A percentile compares a stretch with the other conserved stretches of the same genome.
Conservation (phyloP, 2,113 vertebrate species). For the Amphilophus citrinellus region DNA sequence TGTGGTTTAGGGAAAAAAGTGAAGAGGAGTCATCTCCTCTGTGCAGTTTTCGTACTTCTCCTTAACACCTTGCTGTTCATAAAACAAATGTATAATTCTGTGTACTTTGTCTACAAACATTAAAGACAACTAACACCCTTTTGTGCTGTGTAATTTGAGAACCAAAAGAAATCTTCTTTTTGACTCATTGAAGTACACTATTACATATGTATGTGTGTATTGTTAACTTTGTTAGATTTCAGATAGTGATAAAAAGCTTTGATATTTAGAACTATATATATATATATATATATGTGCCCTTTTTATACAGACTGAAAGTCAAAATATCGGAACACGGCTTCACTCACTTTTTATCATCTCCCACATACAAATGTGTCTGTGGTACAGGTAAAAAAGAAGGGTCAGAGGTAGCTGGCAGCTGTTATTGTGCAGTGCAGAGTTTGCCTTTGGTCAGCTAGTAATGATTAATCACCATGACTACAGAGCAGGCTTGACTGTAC, state of each 20-base stretch:
- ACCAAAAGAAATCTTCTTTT: background rate
- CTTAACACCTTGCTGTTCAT: conserved; percentile 14
- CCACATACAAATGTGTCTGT: conserved; percentile 1
- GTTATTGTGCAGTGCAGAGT: conserved; percentile 42
- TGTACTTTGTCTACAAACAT: background rate
- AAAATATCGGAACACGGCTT: background rate
- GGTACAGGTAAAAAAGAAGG: conserved; percentile 38
- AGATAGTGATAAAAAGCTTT: background rate
- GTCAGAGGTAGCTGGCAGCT: conserved; percentile 41
- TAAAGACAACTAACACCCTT: background rate
- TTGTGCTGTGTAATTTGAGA: background rate
- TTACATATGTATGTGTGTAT: background rate
- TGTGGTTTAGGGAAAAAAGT: conserved; percentile 34
- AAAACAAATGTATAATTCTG: conserved; percentile 1
- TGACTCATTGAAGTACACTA: background rate
- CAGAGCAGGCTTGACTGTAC: background rate
- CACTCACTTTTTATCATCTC: background rate
- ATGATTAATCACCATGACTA: conserved; percentile 64
- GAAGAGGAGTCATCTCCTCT: background rate
- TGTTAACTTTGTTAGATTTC: background rate
- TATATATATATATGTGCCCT: too few relatives aligned
- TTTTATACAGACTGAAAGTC: too few relatives aligned
- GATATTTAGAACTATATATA: too few relatives aligned
- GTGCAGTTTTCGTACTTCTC: background rate
- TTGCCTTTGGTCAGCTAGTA: conserved; percentile 32